Conservation (phyloP, 2,888 invertebrate species). For the Ormyrus labotus region DNA sequence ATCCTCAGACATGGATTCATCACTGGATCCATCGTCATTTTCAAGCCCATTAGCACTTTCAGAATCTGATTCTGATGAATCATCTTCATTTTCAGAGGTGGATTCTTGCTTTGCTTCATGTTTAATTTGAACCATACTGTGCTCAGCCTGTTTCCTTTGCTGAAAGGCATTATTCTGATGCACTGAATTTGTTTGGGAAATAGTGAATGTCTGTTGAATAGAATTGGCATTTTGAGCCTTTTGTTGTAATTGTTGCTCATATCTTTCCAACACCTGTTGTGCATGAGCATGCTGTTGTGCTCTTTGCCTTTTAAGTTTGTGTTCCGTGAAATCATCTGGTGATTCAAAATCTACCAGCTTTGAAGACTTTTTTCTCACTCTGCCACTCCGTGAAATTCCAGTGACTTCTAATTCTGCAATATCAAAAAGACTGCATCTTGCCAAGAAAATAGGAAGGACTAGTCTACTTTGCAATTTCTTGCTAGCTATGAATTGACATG, state of each 20-base stretch:
- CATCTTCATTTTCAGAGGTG: constrained; percentile 72
- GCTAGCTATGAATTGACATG: constrained; percentile 54
- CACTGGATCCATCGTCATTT: constrained; percentile 67
- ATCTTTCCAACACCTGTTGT: constrained; percentile 70
- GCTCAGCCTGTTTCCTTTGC: constrained; percentile 22
- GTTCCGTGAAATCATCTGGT: constrained; percentile 87
- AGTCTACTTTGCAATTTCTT: constrained; percentile 63
- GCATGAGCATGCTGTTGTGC: constrained; percentile 63
- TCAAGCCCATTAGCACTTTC: constrained; percentile 68
- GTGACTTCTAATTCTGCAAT: constrained; percentile 86
- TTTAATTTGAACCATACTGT: constrained; percentile 36
- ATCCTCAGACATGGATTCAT: constrained; percentile 69
- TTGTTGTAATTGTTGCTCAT: constrained; percentile 65
- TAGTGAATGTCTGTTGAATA: background rate
- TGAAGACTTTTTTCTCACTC: constrained; percentile 95
- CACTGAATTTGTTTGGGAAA: constrained; percentile 29
- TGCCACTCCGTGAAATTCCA: constrained; percentile 91
- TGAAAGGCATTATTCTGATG: constrained; percentile 33
- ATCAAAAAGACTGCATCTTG: constrained; percentile 71
- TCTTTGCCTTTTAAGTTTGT: constrained; percentile 77
- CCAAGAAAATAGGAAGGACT: constrained; percentile 65
- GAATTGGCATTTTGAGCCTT: constrained; percentile 31
- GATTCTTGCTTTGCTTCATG: constrained; percentile 63
- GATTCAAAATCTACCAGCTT: constrained; percentile 96
- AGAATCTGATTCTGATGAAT: constrained; percentile 69